Evolutionary conservation across 2,797 vertebrate genomes (phyloP), one percentile per base, ranked within the genome.

Genomic region (Halcyon leucocephala): DNA sequence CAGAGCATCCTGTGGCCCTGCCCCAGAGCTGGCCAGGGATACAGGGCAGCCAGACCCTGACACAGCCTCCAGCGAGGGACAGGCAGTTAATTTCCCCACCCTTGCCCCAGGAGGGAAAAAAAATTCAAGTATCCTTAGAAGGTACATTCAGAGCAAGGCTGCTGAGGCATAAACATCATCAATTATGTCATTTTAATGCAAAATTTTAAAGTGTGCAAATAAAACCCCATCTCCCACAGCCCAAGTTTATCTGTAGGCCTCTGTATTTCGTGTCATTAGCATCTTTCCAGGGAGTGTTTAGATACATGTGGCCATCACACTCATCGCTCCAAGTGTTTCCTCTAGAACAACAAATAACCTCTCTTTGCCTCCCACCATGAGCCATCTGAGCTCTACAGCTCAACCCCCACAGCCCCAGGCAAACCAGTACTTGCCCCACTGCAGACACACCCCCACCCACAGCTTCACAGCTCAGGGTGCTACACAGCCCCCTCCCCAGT

Each of bases 221-320:
- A 89, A 92, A 93, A 16, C 14, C n/a, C 55, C 55, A 12, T 35
- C 69, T 81, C 85, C 79, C 61, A 28, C 72, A 91, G 86, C 58
- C 28, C 35, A 33, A 41, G 19, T 76, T 81, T 81, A 42, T 90
- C 90, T 86, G 93, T 84, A 86, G 82, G 73, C 73, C 46, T 93
- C 77, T 96, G 73, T 85, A 20, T 65, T 81, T 44, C 24, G 18
- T 21, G 17, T 57, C 80, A 84, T 89, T 65, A 86, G 35, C 88
- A 82, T 93, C 73, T 82, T 93, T 89, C 80, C 60, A 76, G 57
- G 67, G 49, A 65, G 22, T 2, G 8, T 52, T 94, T 18, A 44
- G 74, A 77, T 61, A 55, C 8, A 57, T 3, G 19, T 1, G 17
- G 66, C 24, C 62, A 64, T 4, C 0, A 0, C 15, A 0, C 25